These are phyloP conservation scores for Pogonus chalceus DNA, from an alignment of 1,140 invertebrate species.

Conservation along the genomic window DNA sequence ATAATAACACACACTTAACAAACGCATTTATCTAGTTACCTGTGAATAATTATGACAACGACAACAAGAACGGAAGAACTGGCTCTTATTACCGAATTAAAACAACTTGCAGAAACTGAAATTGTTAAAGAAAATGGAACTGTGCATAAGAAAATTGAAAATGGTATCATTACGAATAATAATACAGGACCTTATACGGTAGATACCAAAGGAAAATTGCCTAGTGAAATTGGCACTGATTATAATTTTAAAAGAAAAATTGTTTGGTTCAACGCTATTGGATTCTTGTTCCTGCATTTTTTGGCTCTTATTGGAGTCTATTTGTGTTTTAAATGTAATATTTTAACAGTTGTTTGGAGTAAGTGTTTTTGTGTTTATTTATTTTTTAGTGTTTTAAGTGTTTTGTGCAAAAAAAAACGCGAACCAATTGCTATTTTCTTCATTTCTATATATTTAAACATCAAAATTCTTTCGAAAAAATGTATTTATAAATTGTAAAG, in stretches of 20 bases:
- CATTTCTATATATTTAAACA: background rate
- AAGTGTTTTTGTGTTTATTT: background rate
- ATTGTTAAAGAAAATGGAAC: background rate
- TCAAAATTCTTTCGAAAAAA: no score
- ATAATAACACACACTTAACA: background rate
- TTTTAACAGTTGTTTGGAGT: background rate
- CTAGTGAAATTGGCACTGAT: conserved; percentile 37
- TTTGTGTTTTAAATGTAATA: background rate
- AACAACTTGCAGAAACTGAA: no score
- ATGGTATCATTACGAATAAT: background rate
- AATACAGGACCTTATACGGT: background rate
- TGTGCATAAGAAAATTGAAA: background rate
- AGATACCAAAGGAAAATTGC: conserved; percentile 14
- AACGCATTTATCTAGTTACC: background rate
- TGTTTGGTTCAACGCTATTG: conserved; percentile 43
- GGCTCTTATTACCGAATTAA: background rate
- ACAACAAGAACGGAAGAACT: background rate
- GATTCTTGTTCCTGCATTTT: conserved; percentile 38
- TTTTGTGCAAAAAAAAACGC: no score
- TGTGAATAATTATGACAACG: background rate
- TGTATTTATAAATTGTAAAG: no score
- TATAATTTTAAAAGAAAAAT: conserved; percentile 39
- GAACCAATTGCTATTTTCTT: no score
- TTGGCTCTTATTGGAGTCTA: conserved; percentile 34
- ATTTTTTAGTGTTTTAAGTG: no score